phyloP scores from a whole-genome alignment of 2,797 vertebrate genomes.

The Schizopygopsis malacanthus region DNA sequence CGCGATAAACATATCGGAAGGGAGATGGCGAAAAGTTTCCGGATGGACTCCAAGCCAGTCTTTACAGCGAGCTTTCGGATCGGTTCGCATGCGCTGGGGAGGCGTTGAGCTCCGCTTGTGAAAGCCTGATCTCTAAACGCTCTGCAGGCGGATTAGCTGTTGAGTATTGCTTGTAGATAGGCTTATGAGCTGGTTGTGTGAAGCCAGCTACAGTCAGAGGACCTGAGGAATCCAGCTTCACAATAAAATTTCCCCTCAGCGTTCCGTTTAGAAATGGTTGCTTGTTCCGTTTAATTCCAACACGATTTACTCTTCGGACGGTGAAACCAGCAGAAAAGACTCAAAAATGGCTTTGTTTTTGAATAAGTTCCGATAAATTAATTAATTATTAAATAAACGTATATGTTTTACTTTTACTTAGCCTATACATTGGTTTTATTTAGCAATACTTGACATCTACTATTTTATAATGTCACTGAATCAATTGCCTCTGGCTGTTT shows the following conservation, averaged over 20 bases:
- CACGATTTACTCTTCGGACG: background rate
- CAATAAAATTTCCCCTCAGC: background rate
- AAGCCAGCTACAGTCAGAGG: background rate
- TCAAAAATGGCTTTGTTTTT: background rate
- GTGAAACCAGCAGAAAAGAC: background rate
- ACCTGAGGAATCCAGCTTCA: background rate
- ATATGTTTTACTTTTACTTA: background rate
- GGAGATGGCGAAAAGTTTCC: slow-evolving; percentile 13
- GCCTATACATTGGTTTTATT: background rate
- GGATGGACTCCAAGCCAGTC: background rate
- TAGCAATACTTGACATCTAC: background rate
- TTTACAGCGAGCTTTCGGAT: background rate
- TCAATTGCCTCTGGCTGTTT: background rate
- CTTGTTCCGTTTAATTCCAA: background rate
- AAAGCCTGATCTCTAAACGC: background rate
- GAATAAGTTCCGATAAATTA: background rate
- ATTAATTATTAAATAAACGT: background rate
- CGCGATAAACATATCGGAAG: background rate
- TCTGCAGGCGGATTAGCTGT: background rate
- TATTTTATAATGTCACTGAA: background rate
- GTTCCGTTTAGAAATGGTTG: too few relatives aligned
- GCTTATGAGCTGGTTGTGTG: background rate
- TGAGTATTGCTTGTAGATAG: background rate
- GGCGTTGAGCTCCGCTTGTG: background rate
- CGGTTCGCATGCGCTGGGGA: background rate